Evolutionary conservation across 2,113 vertebrate species (phyloP).

Genomic region (Salvelinus namaycush): DNA sequence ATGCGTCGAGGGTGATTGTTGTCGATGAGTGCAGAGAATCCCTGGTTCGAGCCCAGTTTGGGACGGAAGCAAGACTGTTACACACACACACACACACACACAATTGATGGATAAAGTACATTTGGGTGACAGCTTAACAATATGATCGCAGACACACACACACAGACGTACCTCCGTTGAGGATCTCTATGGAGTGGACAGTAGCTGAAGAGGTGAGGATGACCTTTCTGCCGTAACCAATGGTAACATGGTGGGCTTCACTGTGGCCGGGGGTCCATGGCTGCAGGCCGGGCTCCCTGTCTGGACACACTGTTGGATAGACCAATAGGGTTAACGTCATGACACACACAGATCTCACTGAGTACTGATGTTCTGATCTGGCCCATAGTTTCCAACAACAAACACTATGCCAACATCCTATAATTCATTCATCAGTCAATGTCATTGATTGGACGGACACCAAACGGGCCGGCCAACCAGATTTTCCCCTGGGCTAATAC

Average conservation of each 20-base stretch:
- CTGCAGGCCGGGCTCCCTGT: conserved; percentile 81
- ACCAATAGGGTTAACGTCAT: conserved; percentile 3
- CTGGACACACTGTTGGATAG: conserved; percentile 78
- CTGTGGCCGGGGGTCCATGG: conserved; percentile 88
- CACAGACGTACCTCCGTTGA: conserved; percentile 78
- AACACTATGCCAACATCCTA: conserved; percentile 10
- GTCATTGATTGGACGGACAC: conserved; percentile 10
- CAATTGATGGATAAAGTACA: too few relatives aligned
- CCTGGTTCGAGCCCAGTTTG: too few relatives aligned
- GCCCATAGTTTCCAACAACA: not conserved
- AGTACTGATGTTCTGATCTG: too few relatives aligned
- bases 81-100: too few relatives aligned
- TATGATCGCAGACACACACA: not conserved
- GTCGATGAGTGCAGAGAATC: too few relatives aligned
- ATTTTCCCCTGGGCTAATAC: conserved; percentile 40
- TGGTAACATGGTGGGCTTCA: conserved; percentile 71
- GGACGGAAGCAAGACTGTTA: too few relatives aligned
- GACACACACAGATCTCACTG: not conserved
- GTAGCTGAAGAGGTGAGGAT: conserved; percentile 87
- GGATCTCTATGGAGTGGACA: conserved; percentile 87
- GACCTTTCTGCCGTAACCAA: conserved; percentile 76
- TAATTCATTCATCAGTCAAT: conserved; percentile 33
- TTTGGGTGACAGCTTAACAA: not conserved
- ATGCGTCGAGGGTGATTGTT: too few relatives aligned
- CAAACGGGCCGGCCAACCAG: conserved; percentile 13